Evolutionary conservation across 2,888 invertebrate genomes (phyloP), one percentile per base, ranked within the genome.

Genomic region (Caenorhabditis zanzibari): DNA sequence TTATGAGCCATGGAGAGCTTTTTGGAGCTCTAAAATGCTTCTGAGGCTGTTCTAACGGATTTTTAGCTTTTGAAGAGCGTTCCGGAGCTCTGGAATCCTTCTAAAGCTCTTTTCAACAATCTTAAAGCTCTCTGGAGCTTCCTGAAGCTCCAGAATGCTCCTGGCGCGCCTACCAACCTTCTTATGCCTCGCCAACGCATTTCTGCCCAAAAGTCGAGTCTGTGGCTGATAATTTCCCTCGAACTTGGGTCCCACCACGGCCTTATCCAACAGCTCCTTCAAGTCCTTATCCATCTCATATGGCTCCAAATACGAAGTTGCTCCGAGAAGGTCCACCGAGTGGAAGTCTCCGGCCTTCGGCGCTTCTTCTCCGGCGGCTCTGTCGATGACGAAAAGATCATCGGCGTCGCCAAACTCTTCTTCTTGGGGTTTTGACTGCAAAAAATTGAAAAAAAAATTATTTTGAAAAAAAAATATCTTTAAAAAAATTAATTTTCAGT

Each of bases 181-280:
- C 59, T 76, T 81, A 3, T 80, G 58, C 16, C 84, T 68, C 22
- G 81, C 84, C 26, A 58, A 56, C 24, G 81, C 85, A 63, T 83
- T 82, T 56, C 73, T 82, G 22, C 85, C 85, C 26, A 88, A 69
- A 24, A 81, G 61, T 28, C 76, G 26, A 0, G 61, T 59, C 16
- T 88, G 87, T 19, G 84, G 85, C 24, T 85, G 81, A n/a, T 76
- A 54, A 16, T 81, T 58, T 14, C 75, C 44, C 69, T 89, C 89
- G 63, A 86, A 89, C 47, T 83, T 85, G 0, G 84, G 73, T 26
- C 86, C 81, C 26, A 86, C 74, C 1, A 86, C 80, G 9, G 88
- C 69, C 64, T 88, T 89, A 10, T 77, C 76, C 54, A 89, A 32
- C 26, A 88, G 61, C 76, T 82, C 58, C 38, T 82, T 59, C 54